Percentiles rank a stretch among this genome's conserved stretches.
Evolutionary conservation across 2,113 vertebrate species (phyloP).

Genomic region (Pygoscelis adeliae): DNA sequence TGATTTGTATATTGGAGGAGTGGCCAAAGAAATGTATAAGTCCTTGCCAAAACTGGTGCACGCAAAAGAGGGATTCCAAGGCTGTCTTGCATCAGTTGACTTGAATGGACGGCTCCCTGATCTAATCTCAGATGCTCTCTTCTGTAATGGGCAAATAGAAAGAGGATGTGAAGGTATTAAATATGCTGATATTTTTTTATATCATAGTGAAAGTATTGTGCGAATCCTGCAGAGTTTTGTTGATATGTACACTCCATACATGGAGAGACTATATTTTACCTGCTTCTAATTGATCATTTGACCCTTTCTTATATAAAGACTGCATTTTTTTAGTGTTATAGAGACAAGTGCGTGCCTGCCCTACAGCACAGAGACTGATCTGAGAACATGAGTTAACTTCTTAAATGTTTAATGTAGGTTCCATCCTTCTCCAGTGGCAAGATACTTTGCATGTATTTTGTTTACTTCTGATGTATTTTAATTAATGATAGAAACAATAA

Average conservation of each 20-base stretch:
- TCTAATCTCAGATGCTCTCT: conserved; percentile 92
- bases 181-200: not conserved
- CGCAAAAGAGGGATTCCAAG: conserved; percentile 95
- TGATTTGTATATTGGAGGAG: conserved; percentile 91
- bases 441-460: conserved; percentile 2
- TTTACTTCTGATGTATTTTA: conserved; percentile 34
- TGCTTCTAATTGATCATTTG: not conserved
- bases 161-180: conserved; percentile 94
- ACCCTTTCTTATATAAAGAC: not conserved
- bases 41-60: conserved; percentile 95
- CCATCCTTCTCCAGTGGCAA: not conserved
- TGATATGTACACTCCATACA: not conserved
- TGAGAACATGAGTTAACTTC: not conserved
- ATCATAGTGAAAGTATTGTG: not conserved
- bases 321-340: not conserved
- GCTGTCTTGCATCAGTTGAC: conserved; percentile 93
- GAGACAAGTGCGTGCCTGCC: not conserved
- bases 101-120: conserved; percentile 94
- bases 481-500: conserved; percentile 8
- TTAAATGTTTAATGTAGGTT: not conserved
- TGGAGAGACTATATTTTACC: not conserved
- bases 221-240: not conserved
- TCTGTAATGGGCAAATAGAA: conserved; percentile 95
- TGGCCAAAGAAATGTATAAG: conserved; percentile 93
- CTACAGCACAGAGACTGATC: not conserved